These are phyloP conservation scores for Scytalopus superciliaris DNA, from an alignment of 2,113 vertebrate genomes.

Conservation along the genomic window DNA sequence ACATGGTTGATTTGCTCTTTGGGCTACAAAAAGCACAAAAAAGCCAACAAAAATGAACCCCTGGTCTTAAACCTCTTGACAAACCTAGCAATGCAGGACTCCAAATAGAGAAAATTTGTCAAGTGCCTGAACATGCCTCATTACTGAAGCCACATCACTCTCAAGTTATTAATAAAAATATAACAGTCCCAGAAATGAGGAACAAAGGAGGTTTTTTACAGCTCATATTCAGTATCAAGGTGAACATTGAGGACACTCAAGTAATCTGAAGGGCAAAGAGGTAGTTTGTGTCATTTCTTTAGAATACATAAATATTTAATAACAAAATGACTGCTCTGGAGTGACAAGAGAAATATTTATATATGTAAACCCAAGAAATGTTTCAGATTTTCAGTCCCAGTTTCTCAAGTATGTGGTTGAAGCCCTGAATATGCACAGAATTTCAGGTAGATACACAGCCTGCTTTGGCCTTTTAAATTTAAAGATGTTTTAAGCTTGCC, in stretches of 20 bases:
- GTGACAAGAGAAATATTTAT: neutral
- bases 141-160: neutral
- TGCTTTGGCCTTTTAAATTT: neutral
- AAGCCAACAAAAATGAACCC: neutral
- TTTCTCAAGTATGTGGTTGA: neutral
- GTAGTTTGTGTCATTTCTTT: neutral
- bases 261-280: neutral
- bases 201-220: neutral
- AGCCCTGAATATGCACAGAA: neutral
- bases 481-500: neutral
- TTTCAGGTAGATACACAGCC: neutral
- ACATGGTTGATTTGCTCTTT: neutral
- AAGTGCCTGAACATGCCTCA: neutral
- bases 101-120: neutral
- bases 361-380: neutral
- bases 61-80: neutral
- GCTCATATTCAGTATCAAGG: neutral
- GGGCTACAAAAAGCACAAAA: neutral
- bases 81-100: neutral
- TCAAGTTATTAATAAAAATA: neutral
- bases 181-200: neutral
- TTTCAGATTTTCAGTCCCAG: neutral
- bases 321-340: neutral
- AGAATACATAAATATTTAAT: neutral
- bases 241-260: neutral